A percentile compares a stretch with the other conserved stretches of the same genome.
phyloP scores from a whole-genome alignment of 2,113 vertebrate genomes.

The Pangasianodon gigas region DNA sequence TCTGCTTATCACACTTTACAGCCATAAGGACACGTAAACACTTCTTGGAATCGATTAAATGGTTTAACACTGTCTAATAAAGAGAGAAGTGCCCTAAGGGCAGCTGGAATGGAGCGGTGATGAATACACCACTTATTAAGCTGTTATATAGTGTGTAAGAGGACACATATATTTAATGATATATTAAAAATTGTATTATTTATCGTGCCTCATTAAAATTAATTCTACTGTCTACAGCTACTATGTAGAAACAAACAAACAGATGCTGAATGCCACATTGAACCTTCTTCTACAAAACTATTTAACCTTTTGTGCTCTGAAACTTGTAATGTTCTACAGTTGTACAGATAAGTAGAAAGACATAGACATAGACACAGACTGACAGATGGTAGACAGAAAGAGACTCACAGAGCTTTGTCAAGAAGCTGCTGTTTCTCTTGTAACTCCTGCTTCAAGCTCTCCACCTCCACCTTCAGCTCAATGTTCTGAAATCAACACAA shows the following conservation, averaged over 20 bases:
- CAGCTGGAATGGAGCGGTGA: not conserved
- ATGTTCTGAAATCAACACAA: conserved; percentile 84
- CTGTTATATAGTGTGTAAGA: not conserved
- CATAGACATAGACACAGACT: not conserved
- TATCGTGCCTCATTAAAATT: not conserved
- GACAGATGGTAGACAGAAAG: conserved; percentile 10
- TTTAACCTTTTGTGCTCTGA: not conserved
- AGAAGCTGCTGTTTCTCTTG: conserved; percentile 88
- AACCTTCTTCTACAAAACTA: not conserved
- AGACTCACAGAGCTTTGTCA: conserved; percentile 87
- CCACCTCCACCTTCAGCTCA: conserved; percentile 96
- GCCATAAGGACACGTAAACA: no score
- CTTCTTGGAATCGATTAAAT: not conserved
- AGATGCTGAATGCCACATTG: conserved; percentile 18
- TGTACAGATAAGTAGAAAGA: not conserved
- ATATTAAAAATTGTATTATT: not conserved
- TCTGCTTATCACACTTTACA: not conserved
- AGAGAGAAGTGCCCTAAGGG: not conserved
- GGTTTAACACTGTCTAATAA: not conserved
- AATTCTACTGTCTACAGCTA: not conserved
- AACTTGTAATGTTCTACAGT: not conserved
- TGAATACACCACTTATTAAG: not conserved
- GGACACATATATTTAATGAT: not conserved
- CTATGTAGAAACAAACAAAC: conserved; percentile 3
- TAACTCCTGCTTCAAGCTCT: conserved; percentile 95